Percentiles rank a stretch among this genome's conserved stretches.
Conservation (phyloP, 2,888 invertebrate species). For the Platerodrilus igneus region DNA sequence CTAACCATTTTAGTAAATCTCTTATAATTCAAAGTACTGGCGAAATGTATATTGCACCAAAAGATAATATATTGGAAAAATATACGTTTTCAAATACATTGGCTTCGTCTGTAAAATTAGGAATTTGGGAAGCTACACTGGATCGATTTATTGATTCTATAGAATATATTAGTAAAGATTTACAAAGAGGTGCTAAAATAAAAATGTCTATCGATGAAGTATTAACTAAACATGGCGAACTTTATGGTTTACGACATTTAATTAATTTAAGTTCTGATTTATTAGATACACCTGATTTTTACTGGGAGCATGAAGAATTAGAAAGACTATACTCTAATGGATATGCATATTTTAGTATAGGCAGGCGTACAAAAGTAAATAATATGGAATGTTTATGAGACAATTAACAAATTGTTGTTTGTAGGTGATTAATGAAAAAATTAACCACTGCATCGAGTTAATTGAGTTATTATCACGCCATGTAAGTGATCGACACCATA, state of each 20-base stretch:
- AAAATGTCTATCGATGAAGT: constrained; percentile 67
- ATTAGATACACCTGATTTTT: constrained; percentile 93
- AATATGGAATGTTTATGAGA: background rate
- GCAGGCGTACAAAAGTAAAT: constrained; percentile 73
- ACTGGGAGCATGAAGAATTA: constrained; percentile 92
- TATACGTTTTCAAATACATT: constrained; percentile 95
- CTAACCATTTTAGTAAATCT: constrained; percentile 30
- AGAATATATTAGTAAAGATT: constrained; percentile 70
- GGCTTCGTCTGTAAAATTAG: constrained; percentile 88
- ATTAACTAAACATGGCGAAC: constrained; percentile 75
- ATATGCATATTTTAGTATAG: constrained; percentile 78
- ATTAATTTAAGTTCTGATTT: constrained; percentile 92
- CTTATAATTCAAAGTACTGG: constrained; percentile 38
- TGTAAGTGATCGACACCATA: constrained; percentile 88
- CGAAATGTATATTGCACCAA: constrained; percentile 44
- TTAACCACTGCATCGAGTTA: constrained; percentile 90
- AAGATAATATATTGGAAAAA: constrained; percentile 61
- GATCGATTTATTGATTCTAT: constrained; percentile 81
- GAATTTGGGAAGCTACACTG: constrained; percentile 88
- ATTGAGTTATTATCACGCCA: constrained; percentile 85
- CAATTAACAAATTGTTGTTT: constrained; percentile 30
- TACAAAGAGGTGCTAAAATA: constrained; percentile 71
- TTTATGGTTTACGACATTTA: constrained; percentile 82
- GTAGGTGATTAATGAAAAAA: constrained; percentile 91
- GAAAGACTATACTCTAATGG: constrained; percentile 81